Evolutionary conservation across 2,113 vertebrate species (phyloP).

Genomic region (Mixornis gularis): DNA sequence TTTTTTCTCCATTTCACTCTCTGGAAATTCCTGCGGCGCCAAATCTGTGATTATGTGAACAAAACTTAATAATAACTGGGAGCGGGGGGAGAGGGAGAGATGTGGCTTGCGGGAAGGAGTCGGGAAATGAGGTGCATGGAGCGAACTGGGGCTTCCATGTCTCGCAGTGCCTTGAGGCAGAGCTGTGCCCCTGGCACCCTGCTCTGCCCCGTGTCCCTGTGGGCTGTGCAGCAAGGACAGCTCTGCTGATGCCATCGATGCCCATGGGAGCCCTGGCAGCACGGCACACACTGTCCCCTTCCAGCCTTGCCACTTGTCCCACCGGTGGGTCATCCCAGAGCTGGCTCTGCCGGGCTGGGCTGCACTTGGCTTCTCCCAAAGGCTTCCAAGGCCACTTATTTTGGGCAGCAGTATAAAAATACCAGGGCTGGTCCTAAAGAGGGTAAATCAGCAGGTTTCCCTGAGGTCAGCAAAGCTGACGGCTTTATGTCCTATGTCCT

Average conservation of each 20-base stretch:
- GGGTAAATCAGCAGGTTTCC: slow-evolving; percentile 1
- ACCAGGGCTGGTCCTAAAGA: not conserved
- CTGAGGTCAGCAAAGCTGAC: not conserved
- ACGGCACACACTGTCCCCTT: fast-evolving
- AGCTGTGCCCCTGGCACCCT: not conserved
- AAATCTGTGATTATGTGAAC: not conserved
- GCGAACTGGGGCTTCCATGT: not conserved
- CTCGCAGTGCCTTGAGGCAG: fast-evolving
- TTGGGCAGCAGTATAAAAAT: slow-evolving; percentile 17
- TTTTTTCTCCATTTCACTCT: not conserved
- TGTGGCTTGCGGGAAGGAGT: not conserved
- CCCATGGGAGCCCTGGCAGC: not conserved
- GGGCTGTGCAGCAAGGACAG: not conserved
- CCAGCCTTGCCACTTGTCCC: not conserved
- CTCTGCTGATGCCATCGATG: fast-evolving
- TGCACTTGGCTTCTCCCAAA: not conserved
- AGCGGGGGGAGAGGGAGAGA: not conserved
- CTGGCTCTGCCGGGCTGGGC: not conserved
- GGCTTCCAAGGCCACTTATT: not conserved
- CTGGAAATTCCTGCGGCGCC: not conserved
- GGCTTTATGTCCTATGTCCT: not conserved
- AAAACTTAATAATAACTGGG: not conserved
- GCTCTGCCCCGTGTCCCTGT: fast-evolving
- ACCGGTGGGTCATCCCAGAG: fast-evolving
- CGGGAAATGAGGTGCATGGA: not conserved